Percentiles rank a stretch among this genome's conserved stretches.
Conservation (phyloP, 2,113 vertebrate species). For the Xenus cinereus region DNA sequence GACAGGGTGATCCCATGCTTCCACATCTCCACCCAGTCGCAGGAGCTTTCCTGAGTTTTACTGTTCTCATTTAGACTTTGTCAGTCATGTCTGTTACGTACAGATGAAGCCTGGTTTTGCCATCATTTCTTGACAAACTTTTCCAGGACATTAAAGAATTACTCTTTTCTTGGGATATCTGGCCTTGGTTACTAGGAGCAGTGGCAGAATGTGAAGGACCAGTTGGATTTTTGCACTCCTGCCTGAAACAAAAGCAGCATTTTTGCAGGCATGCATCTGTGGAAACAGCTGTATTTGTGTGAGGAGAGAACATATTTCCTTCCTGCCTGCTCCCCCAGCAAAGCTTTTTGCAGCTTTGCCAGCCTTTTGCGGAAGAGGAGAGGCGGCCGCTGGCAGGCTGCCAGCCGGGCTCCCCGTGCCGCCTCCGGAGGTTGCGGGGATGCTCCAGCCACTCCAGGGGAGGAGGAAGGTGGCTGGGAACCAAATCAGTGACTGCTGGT, state of each 20-base stretch:
- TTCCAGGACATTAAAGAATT: neutral
- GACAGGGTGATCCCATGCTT: neutral
- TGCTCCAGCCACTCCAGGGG: neutral
- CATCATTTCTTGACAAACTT: neutral
- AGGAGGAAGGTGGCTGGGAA: neutral
- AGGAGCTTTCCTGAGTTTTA: neutral
- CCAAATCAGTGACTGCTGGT: neutral
- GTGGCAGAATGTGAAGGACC: neutral
- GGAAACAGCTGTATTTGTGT: neutral
- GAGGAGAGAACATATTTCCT: neutral
- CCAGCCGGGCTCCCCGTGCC: neutral
- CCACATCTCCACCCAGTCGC: fast-evolving
- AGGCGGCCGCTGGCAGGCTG: neutral
- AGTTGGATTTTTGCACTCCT: neutral
- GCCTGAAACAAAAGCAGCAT: neutral
- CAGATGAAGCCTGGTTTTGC: neutral
- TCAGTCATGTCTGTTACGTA: neutral
- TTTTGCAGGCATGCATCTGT: neutral
- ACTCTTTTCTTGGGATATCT: neutral
- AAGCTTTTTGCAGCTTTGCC: neutral
- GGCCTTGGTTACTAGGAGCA: neutral
- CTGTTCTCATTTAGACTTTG: neutral
- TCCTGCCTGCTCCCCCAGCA: neutral
- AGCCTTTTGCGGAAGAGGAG: neutral
- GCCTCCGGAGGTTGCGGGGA: neutral